A percentile compares a stretch with the other conserved stretches of the same genome.
Conservation (phyloP, 2,888 invertebrate species). For the Zele albiditarsus region DNA sequence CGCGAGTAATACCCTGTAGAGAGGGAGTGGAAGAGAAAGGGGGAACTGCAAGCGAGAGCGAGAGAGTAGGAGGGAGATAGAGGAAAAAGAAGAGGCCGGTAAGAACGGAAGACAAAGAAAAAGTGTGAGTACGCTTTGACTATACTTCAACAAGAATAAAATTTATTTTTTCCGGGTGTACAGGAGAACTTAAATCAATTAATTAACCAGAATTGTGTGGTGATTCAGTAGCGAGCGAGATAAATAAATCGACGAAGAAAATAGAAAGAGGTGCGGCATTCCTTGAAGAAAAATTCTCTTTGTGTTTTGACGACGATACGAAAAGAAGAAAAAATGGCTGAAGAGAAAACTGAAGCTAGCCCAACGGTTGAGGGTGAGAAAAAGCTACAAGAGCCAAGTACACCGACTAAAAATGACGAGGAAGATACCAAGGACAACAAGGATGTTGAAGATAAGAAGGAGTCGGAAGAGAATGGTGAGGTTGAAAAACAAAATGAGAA, state of each 20-base stretch:
- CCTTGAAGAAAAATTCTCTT: not conserved
- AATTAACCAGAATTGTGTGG: not conserved
- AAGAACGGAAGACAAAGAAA: conserved; percentile 44
- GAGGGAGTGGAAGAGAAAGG: conserved; percentile 24
- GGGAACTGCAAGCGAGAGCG: conserved; percentile 20
- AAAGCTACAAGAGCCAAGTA: conserved; percentile 73
- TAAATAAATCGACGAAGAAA: not conserved
- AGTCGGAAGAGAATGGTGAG: conserved; percentile 70
- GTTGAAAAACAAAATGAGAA: conserved; percentile 69
- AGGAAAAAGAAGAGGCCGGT: conserved; percentile 28
- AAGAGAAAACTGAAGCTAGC: conserved; percentile 69
- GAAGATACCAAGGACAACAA: conserved; percentile 73
- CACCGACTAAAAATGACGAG: conserved; percentile 61
- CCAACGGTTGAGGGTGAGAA: conserved; percentile 76
- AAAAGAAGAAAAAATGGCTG: conserved; percentile 64
- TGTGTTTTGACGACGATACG: not conserved
- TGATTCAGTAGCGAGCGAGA: not conserved
- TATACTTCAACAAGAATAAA: not conserved
- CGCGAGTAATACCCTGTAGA: not conserved
- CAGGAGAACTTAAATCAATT: not conserved
- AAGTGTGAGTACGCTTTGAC: not conserved
- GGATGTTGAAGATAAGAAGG: conserved; percentile 74
- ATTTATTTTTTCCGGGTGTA: not conserved
- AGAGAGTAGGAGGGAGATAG: not conserved
- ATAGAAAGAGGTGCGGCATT: not conserved